Evolutionary conservation across 2,797 vertebrate genomes (phyloP), one percentile per base, ranked within the genome.

Genomic region (Tadarida brasiliensis): DNA sequence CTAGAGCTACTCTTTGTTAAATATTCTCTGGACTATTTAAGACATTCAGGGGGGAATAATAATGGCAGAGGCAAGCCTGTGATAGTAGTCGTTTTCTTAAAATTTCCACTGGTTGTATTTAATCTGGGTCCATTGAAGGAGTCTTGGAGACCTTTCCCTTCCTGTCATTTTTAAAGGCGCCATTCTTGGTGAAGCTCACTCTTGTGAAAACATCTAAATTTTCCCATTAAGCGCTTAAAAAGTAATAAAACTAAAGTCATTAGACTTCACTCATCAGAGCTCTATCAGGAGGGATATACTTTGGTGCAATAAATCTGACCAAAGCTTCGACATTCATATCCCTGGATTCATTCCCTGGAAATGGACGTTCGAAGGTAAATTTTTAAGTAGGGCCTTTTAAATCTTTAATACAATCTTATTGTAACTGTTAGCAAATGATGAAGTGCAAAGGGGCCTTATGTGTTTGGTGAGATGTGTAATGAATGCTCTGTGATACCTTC

Each of bases 281-380:
- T 87, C 30, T 97, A 97, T 98, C 97, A 95, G 96, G 98, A 98
- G 98, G 96, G 98, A 98, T 97, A 97, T 94, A 98, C 98, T 97
- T 91, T 4, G n/a, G 95, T 5, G 67, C 97, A 98, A 98, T 99
- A 99, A 99, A 99, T 99, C 99, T 99, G 99, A 98, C 98, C 97
- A 92, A 96, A 98, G 98, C 98, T 98, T 98, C 97, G 98, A 98
- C 98, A 92, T 98, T 99, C 98, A 98, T 98, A 98, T 98, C 97
- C 97, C 96, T 1, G 67, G 92, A 97, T 98, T 98, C 98, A 94
- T 98, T 98, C 97, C 96, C 98, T 98, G 87, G 97, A 99, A 99
- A 99, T 99, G 99, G 99, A 99, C 99, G 98, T 99, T 98, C 97
- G 98, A 98, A 99, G 99, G 99, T 99, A 99, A 99, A 99, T 98